Percentiles rank a stretch among this genome's conserved stretches.
phyloP scores from a whole-genome alignment of 2,113 vertebrate species.

The Tinamus guttatus region DNA sequence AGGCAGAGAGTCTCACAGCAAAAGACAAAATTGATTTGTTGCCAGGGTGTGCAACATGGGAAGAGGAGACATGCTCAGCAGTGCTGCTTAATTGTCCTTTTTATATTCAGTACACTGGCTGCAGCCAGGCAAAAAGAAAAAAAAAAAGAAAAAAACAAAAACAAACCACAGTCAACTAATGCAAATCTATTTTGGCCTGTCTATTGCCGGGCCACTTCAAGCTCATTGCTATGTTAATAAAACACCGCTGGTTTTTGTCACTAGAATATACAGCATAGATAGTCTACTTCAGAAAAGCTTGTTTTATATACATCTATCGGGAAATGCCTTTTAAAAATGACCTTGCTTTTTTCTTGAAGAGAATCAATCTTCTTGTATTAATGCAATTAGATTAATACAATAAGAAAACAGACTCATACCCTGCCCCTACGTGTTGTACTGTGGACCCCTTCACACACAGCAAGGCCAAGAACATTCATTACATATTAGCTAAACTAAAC shows the following conservation, averaged over 20 bases:
- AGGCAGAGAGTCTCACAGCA: background rate
- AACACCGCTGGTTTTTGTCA: background rate
- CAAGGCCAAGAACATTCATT: background rate
- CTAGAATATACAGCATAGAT: background rate
- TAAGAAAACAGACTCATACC: background rate
- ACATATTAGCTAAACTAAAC: background rate
- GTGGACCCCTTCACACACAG: background rate
- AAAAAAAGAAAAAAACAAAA: no score
- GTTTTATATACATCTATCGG: background rate
- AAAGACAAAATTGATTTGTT: slow-evolving; percentile 56
- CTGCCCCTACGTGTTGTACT: background rate
- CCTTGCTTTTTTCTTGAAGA: background rate
- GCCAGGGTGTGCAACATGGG: slow-evolving; percentile 29
- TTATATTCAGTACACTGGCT: background rate
- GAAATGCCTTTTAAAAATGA: background rate
- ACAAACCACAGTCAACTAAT: background rate
- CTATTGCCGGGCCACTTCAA: background rate
- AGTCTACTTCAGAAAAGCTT: background rate
- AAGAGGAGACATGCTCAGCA: slow-evolving; percentile 39
- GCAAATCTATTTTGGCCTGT: background rate
- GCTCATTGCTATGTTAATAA: background rate
- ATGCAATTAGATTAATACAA: background rate
- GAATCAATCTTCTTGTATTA: background rate
- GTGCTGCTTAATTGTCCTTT: slow-evolving; percentile 28
- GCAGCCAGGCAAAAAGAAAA: background rate